Conservation (phyloP, 2,113 vertebrate genomes). For the Micronycteris hirsuta region DNA sequence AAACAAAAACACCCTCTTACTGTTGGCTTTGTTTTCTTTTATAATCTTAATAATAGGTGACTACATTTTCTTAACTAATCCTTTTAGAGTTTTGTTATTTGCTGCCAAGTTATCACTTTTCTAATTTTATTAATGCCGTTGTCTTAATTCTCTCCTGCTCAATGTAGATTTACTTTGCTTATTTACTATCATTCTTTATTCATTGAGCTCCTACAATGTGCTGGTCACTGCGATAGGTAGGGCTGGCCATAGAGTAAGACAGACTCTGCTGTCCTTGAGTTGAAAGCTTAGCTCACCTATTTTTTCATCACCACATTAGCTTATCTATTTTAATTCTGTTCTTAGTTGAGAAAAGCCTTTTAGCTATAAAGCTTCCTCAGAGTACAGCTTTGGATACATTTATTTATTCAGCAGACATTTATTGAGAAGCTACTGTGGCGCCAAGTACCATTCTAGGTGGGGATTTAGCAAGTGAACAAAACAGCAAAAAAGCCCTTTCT, state of each 20-base stretch:
- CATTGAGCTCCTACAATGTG: neutral
- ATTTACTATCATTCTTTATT: neutral
- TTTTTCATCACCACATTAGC: neutral
- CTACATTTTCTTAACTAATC: constrained; percentile 18
- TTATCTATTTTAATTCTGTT: neutral
- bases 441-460: neutral
- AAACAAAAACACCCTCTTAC: neutral
- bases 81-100: neutral
- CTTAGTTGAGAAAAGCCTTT: neutral
- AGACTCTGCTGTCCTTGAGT: neutral
- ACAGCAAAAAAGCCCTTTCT: neutral
- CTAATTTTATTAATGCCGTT: constrained; percentile 1
- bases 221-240: neutral
- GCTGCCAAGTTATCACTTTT: neutral
- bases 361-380: neutral
- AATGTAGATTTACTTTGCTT: neutral
- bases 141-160: neutral
- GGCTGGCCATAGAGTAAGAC: neutral
- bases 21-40: constrained; percentile 24
- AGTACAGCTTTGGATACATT: neutral
- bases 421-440: neutral
- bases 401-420: neutral
- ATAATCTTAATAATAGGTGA: neutral
- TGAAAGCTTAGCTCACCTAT: neutral
- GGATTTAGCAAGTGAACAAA: neutral